A percentile compares a stretch with the other conserved stretches of the same genome.
phyloP scores from a whole-genome alignment of 1,140 invertebrate species.

The Aphelenchoides besseyi region DNA sequence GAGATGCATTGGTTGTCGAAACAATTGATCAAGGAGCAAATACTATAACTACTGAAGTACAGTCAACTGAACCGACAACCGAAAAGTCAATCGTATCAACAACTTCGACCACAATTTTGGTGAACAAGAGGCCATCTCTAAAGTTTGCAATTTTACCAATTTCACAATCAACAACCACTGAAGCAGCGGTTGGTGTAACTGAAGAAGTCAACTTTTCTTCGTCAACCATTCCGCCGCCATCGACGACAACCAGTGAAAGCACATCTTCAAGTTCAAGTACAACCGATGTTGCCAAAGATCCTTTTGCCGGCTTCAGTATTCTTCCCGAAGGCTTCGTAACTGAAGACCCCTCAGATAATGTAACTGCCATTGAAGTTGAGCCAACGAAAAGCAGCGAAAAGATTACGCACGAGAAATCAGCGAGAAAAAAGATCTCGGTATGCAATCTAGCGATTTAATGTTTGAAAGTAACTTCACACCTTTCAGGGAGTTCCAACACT shows the following conservation, averaged over 20 bases:
- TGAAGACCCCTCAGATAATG: neutral
- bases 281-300: too few relatives aligned
- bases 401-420: neutral
- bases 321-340: neutral
- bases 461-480: neutral
- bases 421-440: neutral
- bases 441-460: neutral
- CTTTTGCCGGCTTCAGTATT: too few relatives aligned
- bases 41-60: too few relatives aligned
- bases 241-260: too few relatives aligned
- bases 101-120: neutral
- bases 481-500: neutral
- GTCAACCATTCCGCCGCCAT: too few relatives aligned
- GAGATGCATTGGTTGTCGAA: neutral
- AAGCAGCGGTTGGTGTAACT: too few relatives aligned
- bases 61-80: too few relatives aligned
- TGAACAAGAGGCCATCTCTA: neutral
- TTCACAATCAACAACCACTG: neutral
- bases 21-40: neutral
- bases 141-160: slow-evolving; percentile 11
- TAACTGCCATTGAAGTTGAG: neutral
- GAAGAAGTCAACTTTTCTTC: too few relatives aligned
- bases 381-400: slow-evolving; percentile 1
- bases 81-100: too few relatives aligned
- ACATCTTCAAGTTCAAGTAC: too few relatives aligned